Percentiles rank a stretch among this genome's conserved stretches.
These are phyloP conservation scores for Mormoops blainvillei DNA, from an alignment of 2,113 vertebrate species.

Conservation along the genomic window DNA sequence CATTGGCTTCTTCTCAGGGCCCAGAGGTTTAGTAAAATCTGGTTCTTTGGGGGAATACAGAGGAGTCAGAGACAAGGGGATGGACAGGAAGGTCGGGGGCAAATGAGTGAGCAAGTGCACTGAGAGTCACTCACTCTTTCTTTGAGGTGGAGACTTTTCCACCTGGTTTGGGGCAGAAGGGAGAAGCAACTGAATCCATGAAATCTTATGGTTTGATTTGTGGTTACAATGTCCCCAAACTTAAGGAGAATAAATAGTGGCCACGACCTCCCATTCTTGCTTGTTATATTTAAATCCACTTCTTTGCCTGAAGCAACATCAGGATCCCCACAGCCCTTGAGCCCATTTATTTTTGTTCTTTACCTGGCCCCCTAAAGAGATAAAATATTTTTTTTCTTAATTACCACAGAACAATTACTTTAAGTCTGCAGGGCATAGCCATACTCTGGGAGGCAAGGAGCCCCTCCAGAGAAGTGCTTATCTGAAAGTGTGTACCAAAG, in stretches of 20 bases:
- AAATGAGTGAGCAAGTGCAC: neutral
- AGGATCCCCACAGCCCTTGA: neutral
- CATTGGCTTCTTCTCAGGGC: neutral
- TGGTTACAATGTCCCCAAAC: neutral
- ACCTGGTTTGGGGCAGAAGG: neutral
- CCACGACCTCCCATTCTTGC: neutral
- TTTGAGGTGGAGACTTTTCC: neutral
- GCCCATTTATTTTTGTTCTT: constrained; percentile 5
- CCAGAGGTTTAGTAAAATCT: neutral
- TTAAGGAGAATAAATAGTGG: neutral
- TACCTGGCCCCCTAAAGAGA: neutral
- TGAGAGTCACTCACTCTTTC: neutral
- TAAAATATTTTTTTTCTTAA: neutral
- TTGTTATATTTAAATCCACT: constrained; percentile 16
- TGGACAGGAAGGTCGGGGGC: too few species aligned
- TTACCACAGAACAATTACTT: constrained; percentile 23
- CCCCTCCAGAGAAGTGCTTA: neutral
- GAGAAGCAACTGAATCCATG: neutral
- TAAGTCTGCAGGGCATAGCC: neutral
- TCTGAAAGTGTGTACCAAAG: neutral
- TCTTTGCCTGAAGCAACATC: neutral
- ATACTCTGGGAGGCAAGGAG: neutral
- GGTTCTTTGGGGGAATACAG: neutral
- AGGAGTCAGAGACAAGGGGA: neutral
- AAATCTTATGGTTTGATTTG: neutral